phyloP scores from a whole-genome alignment of 2,113 vertebrate genomes.

The Trachemys scripta region DNA sequence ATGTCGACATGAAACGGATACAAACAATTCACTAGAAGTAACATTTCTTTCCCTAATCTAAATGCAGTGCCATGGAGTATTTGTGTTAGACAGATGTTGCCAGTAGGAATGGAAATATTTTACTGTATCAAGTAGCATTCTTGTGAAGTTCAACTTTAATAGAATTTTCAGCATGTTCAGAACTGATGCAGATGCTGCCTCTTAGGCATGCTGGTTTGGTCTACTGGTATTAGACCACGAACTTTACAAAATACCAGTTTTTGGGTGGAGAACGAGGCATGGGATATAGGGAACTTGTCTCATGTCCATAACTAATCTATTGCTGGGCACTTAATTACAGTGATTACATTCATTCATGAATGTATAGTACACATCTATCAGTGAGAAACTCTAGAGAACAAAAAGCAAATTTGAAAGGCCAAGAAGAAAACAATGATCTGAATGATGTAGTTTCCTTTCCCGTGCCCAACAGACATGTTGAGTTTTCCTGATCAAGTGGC shows the following conservation, averaged over 20 bases:
- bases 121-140: slow-evolving; percentile 41
- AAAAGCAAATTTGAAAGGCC: slow-evolving; percentile 59
- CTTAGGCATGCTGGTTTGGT: slow-evolving; percentile 58
- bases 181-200: slow-evolving; percentile 50
- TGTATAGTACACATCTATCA: slow-evolving; percentile 53
- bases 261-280: slow-evolving; percentile 42
- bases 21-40: slow-evolving; percentile 76
- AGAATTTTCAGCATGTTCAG: slow-evolving; percentile 67
- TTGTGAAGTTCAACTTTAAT: slow-evolving; percentile 59
- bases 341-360: slow-evolving; percentile 56
- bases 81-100: slow-evolving; percentile 49
- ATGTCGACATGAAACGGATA: slow-evolving; percentile 74
- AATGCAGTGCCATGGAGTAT: slow-evolving; percentile 61
- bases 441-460: slow-evolving; percentile 59
- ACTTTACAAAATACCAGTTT: slow-evolving; percentile 58
- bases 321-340: slow-evolving; percentile 63
- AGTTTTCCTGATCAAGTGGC: slow-evolving; percentile 48
- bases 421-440: slow-evolving; percentile 67
- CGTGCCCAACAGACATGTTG: slow-evolving; percentile 32
- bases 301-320: slow-evolving; percentile 67
- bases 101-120: slow-evolving; percentile 69
- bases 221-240: slow-evolving; percentile 57
- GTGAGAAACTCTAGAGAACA: slow-evolving; percentile 65
- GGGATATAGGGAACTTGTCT: slow-evolving; percentile 52
- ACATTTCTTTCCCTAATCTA: slow-evolving; percentile 71